Evolutionary conservation across 2,797 vertebrate species (phyloP).

Genomic region (Crocodylus rhombifer): DNA sequence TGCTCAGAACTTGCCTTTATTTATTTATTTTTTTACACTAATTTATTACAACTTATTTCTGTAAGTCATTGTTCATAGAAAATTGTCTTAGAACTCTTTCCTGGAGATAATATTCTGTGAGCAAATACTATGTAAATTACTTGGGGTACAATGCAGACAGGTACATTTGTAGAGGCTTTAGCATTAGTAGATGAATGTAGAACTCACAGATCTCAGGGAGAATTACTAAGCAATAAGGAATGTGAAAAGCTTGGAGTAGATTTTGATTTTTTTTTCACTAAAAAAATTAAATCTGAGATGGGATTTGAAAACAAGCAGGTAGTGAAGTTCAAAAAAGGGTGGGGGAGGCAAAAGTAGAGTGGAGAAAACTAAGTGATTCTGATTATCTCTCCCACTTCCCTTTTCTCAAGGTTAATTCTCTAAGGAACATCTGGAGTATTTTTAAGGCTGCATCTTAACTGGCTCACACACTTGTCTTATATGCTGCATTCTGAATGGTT

Average conservation of each 20-base stretch:
- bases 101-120: not conserved
- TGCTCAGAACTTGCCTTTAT: not conserved
- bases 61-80: not conserved
- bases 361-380: not conserved
- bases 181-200: not conserved
- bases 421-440: not conserved
- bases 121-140: not conserved
- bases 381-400: fast-evolving
- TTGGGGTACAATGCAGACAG: not conserved
- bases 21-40: not conserved
- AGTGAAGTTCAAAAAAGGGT: not conserved
- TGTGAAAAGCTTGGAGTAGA: not conserved
- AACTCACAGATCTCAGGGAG: not conserved
- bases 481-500: not conserved
- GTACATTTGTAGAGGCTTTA: not conserved
- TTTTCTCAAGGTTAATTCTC: not conserved
- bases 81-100: not conserved
- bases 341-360: not conserved
- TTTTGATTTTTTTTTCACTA: not conserved
- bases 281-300: not conserved
- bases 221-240: not conserved
- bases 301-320: not conserved
- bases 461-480: not conserved
- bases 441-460: not conserved
- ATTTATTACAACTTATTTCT: not conserved